A percentile compares a stretch with the other conserved stretches of the same genome.
These are phyloP conservation scores for Ammospiza maritima DNA, from an alignment of 2,797 vertebrate genomes.

Conservation along the genomic window DNA sequence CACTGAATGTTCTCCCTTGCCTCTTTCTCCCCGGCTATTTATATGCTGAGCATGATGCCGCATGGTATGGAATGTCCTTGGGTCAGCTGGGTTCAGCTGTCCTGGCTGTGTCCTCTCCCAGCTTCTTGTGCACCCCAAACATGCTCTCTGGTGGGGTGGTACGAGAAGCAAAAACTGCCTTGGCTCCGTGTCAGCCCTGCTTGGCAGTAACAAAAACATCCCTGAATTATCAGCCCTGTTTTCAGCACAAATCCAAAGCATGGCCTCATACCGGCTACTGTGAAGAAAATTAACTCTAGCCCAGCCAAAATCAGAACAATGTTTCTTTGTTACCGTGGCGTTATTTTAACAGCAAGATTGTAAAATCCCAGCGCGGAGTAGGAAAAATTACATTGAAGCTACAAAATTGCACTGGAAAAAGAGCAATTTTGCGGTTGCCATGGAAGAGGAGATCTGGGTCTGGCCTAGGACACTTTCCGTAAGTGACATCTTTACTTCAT, in stretches of 20 bases:
- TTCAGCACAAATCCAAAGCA: neutral
- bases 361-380: neutral
- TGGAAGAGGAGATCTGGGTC: neutral
- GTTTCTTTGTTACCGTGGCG: neutral
- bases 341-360: neutral
- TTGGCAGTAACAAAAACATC: neutral
- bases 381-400: neutral
- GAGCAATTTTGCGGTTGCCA: neutral
- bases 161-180: neutral
- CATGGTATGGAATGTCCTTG: neutral
- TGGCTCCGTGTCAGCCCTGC: neutral
- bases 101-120: neutral
- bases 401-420: neutral
- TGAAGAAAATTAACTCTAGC: neutral
- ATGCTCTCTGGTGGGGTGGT: no score
- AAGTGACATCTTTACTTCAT: neutral
- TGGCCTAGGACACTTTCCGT: neutral
- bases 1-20: neutral
- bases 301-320: neutral
- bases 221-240: neutral
- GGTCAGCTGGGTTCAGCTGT: no score
- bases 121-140: neutral
- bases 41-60: no score
- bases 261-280: no score
- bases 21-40: accelerated